Evolutionary conservation across 2,888 invertebrate genomes (phyloP), one percentile per base, ranked within the genome.

Genomic region (Ormia ochracea): DNA sequence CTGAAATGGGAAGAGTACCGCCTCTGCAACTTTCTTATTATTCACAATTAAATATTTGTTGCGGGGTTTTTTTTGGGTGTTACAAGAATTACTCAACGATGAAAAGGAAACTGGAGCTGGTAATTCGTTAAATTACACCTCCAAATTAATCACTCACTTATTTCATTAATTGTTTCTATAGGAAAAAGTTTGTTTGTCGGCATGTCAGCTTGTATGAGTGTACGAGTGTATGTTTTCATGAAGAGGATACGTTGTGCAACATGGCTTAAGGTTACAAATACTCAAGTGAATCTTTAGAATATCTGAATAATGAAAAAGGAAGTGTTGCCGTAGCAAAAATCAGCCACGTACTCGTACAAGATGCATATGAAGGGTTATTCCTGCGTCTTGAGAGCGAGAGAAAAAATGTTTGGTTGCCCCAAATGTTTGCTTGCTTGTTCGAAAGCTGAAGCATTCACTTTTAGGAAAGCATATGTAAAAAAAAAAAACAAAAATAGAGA

Each of bases 261-360:
- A 28, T 59, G 36, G 59, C 23, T 72, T 43, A 6, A 58, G 58
- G 72, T 23, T 43, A 54, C 23, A 73, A 38, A 50, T 50, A 17
- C 66, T 66, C 54, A 61, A 43, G 31, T 17, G 52, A 54, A 38
- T 56, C 28, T 45, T 56, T 48, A 65, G 17, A 65, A 48, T 56
- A 14, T 59, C 21, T 26, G 4, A 19, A 54, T 9, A 45, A 43
- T 7, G 52, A 48, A 68, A 26, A 31, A 36, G 68, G 21, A 69
- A 78, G 48, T 78, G 74, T 74, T 58, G 23, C 61, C 68, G 68
- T 63, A 68, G 77, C 41, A 33, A 58, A 69, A 65, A 54, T 52
- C 45, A 21, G 26, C 38, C 48, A 19, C 26, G 3, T 56, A 61
- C 48, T n/a, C 26, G 3, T 56, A 61, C 48, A 78, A 78, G 19